Percentiles rank a stretch among this genome's conserved stretches.
Evolutionary conservation across 2,113 vertebrate genomes (phyloP).

Genomic region (Plectropomus leopardus): DNA sequence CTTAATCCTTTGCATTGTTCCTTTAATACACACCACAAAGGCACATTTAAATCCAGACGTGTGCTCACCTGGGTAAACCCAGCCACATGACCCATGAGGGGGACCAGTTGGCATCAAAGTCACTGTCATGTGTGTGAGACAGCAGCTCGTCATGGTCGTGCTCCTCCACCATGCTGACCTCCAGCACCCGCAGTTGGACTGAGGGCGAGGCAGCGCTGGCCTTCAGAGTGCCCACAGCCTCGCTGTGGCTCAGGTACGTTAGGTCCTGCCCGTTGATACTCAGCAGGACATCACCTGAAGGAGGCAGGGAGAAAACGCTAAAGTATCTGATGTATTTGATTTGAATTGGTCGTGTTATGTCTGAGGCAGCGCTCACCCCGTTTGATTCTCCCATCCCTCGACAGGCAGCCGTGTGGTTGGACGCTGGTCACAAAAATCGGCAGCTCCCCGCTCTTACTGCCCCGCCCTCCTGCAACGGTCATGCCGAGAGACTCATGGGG

Average conservation of each 20-base stretch:
- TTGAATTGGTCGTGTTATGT: not conserved
- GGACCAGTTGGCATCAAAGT: conserved; percentile 97
- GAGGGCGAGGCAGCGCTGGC: conserved; percentile 93
- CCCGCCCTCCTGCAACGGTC: conserved; percentile 97
- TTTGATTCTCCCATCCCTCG: conserved; percentile 95
- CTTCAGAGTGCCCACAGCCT: conserved; percentile 96
- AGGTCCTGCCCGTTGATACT: conserved; percentile 97
- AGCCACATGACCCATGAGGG: conserved; percentile 99
- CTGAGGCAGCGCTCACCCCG: conserved; percentile 85
- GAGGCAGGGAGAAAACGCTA: not conserved
- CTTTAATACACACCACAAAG: not conserved
- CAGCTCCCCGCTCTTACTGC: conserved; percentile 96
- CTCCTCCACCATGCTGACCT: conserved; percentile 93
- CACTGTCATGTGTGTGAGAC: conserved; percentile 89
- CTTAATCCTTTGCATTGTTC: no score
- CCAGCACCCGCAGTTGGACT: conserved; percentile 91
- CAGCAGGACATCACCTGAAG: conserved; percentile 92
- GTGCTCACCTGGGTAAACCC: conserved; percentile 91
- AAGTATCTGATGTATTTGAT: not conserved
- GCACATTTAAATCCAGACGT: not conserved
- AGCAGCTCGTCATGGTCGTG: conserved; percentile 88
- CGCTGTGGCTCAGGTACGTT: conserved; percentile 95
- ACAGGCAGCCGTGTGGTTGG: conserved; percentile 96
- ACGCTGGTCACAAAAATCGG: conserved; percentile 99
- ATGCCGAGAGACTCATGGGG: conserved; percentile 97